Evolutionary conservation across 2,113 vertebrate genomes (phyloP).

Genomic region (Taurulus bubalis): DNA sequence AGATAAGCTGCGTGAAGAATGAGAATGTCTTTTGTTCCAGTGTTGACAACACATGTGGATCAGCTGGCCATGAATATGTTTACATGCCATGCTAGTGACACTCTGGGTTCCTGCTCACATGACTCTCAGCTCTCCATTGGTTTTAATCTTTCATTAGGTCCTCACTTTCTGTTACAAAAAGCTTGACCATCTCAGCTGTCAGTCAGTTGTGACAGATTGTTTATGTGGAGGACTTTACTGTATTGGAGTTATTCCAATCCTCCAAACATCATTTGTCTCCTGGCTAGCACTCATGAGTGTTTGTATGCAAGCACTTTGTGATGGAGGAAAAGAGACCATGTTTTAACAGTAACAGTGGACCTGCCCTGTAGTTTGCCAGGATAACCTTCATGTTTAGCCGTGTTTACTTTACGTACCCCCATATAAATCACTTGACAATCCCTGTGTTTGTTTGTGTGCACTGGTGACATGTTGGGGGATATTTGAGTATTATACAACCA

Average conservation of each 20-base stretch:
- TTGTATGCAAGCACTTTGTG: conserved; percentile 8
- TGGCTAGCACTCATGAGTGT: not conserved
- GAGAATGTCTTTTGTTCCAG: conserved; percentile 11
- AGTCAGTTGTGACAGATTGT: conserved; percentile 28
- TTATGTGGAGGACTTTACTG: conserved; percentile 39
- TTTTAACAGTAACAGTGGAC: conserved; percentile 4
- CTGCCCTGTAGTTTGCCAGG: not conserved
- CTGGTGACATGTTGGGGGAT: conserved; percentile 40
- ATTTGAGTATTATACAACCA: conserved; percentile 38
- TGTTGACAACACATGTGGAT: conserved; percentile 15
- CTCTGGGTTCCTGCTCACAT: not conserved
- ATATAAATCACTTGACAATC: not conserved
- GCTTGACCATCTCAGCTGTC: conserved; percentile 37
- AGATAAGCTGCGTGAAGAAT: conserved; percentile 29
- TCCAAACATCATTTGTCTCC: conserved; percentile 25
- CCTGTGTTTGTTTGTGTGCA: not conserved
- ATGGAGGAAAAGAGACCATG: not conserved
- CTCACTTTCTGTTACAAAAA: conserved; percentile 12
- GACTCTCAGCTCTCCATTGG: conserved; percentile 11
- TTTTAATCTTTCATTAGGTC: conserved; percentile 25
- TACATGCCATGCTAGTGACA: not conserved
- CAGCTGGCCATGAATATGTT: conserved; percentile 14
- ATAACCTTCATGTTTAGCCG: not conserved
- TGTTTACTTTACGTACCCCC: conserved; percentile 8
- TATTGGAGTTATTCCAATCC: conserved; percentile 42